Evolutionary conservation across 1,140 invertebrate genomes (phyloP).

Genomic region (Tyrophagus putrescentiae): DNA sequence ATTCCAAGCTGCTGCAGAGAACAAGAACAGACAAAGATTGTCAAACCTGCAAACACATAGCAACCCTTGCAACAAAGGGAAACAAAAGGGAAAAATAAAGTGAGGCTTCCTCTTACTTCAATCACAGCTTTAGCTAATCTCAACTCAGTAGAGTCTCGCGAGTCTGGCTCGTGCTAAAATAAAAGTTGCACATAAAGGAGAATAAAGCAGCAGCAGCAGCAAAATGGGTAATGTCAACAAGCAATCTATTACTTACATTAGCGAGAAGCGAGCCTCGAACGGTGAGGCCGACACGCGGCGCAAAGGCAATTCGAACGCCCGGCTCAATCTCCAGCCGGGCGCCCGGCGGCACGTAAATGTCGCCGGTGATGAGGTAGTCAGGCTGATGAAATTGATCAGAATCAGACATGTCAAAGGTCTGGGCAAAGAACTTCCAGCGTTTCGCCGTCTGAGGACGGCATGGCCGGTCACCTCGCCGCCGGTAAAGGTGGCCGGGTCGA

Average conservation of each 20-base stretch:
- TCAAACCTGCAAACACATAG: too few relatives aligned
- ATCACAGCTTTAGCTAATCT: too few relatives aligned
- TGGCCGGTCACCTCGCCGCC: background rate
- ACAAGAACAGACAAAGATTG: too few relatives aligned
- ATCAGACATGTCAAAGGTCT: background rate
- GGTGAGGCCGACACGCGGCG: slow-evolving; percentile 73
- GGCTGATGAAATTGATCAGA: background rate
- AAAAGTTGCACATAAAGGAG: too few relatives aligned
- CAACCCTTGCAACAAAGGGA: too few relatives aligned
- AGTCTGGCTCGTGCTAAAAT: too few relatives aligned
- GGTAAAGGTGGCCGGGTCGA: background rate
- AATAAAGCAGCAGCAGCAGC: too few relatives aligned
- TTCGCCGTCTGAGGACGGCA: background rate
- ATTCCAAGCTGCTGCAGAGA: too few relatives aligned
- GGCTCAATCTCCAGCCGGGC: slow-evolving; percentile 63
- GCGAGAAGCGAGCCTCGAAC: slow-evolving; percentile 65
- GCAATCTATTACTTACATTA: slow-evolving; percentile 20
- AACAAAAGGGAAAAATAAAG: too few relatives aligned
- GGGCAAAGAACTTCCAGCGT: background rate
- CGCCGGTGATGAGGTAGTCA: slow-evolving; percentile 59
- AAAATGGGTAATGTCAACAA: too few relatives aligned
- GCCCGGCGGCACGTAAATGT: slow-evolving; percentile 56
- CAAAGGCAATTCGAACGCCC: slow-evolving; percentile 67
- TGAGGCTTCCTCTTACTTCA: too few relatives aligned
- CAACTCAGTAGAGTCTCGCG: too few relatives aligned